Conservation (phyloP, 1,140 invertebrate genomes). For the Tyrophagus putrescentiae region DNA sequence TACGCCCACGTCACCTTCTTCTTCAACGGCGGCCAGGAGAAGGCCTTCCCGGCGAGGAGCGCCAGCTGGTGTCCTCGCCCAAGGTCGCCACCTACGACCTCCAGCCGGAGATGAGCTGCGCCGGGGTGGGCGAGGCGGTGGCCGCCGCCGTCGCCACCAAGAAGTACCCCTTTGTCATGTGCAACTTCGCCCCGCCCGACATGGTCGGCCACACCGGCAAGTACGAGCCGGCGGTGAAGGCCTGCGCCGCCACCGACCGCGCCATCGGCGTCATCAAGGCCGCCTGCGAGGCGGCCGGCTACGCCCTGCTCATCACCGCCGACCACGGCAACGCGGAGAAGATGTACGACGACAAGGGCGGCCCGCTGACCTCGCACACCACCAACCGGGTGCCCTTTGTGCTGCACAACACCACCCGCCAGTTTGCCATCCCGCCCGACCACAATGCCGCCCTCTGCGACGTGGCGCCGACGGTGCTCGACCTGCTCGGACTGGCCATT, state of each 20-base stretch:
- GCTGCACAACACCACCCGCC: slow-evolving; percentile 26
- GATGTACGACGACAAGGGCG: slow-evolving; percentile 36
- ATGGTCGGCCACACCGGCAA: slow-evolving; percentile 40
- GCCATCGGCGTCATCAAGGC: slow-evolving; percentile 31
- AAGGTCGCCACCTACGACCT: slow-evolving; percentile 39
- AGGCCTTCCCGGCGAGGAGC: slow-evolving; percentile 35
- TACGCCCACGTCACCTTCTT: slow-evolving; percentile 41
- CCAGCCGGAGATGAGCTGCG: slow-evolving; percentile 37
- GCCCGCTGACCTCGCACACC: slow-evolving; percentile 38
- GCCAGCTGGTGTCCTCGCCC: slow-evolving; percentile 38
- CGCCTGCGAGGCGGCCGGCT: slow-evolving; percentile 35
- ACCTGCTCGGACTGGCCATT: slow-evolving; percentile 33
- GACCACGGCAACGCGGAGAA: slow-evolving; percentile 40
- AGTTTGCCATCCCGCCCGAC: slow-evolving; percentile 25
- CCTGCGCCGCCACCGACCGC: slow-evolving; percentile 35
- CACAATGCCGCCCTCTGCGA: slow-evolving; percentile 35
- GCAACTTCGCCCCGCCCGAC: slow-evolving; percentile 40
- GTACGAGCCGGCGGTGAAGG: slow-evolving; percentile 37
- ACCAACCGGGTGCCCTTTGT: slow-evolving; percentile 33
- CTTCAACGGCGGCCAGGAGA: slow-evolving; percentile 39
- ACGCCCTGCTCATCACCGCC: slow-evolving; percentile 35
- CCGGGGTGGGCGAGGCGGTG: slow-evolving; percentile 36
- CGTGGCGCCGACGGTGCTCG: slow-evolving; percentile 37
- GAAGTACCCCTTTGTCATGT: slow-evolving; percentile 38
- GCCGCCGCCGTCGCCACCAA: slow-evolving; percentile 32